Base-by-base conservation (phyloP, 2,113 vertebrate species). In the Penelope pileata region DNA sequence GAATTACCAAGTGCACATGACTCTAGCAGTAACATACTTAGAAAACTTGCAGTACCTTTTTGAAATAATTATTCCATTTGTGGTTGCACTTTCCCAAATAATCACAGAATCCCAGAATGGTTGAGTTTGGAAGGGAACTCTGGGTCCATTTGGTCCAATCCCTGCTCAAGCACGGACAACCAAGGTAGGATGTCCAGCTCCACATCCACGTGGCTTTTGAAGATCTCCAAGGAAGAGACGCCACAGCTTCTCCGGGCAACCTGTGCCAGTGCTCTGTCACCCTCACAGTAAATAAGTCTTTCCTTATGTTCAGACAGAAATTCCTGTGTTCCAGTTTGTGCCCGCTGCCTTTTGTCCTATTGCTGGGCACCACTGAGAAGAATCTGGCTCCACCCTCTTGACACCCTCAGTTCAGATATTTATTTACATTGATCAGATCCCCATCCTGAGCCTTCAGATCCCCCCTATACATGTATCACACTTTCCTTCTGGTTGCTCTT, bases 1-100 rank as follows among this genome's bases (percentile, higher is more conserved):
- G 96, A 96, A 88, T 95, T 96, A 70, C 21, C 36, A 88, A 62
- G 87, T 88, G 68, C 45, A 86, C 50, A 86, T 19, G 96, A 34
- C 62, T 93, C 64, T 92, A 85, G 93, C 95, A 91, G 83, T 70
- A 96, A 90, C 76, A 63, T 21, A 45, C 23, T 48, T 74, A 85
- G 58, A 93, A 96, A 97, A 76, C 77, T 86, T 86, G 47, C 14
- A 91, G 84, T 84, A 93, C 11, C 72, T 26, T 73, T 78, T 66
- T 56, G n/a, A 51, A 93, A 79, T 77, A 95, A 58, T 92, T 95
- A 69, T 38, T 87, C 32, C 60, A 27, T 76, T 90, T 92, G 91
- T 79, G 86, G 84, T 17, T 90, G 26, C n/a, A 23, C 30, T 80
- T 93, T 84, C 23, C 63, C 23, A 69, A 90, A 82, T 60, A 79